phyloP scores from a whole-genome alignment of 2,113 vertebrate species.

The Oreotrochilus melanogaster region DNA sequence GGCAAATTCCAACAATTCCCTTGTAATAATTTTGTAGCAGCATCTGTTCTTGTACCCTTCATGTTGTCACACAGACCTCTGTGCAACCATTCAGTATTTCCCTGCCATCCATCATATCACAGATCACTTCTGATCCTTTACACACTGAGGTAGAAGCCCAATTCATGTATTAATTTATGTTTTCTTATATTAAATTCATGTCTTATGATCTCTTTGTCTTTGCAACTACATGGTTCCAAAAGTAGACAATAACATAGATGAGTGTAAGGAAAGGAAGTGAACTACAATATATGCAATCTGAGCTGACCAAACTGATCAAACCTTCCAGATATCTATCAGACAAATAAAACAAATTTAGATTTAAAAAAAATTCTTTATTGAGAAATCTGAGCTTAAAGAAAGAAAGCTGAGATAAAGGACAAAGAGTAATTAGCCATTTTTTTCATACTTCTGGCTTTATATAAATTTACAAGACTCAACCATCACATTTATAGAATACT shows the following conservation, averaged over 20 bases:
- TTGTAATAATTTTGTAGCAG: no score
- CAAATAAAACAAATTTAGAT: background rate
- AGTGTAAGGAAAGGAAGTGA: background rate
- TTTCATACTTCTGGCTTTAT: background rate
- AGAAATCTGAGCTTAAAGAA: background rate
- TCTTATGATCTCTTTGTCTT: background rate
- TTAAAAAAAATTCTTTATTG: background rate
- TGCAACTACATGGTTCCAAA: background rate
- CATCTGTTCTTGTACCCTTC: no score
- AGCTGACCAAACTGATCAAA: background rate
- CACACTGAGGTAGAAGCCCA: background rate
- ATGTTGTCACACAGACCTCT: no score
- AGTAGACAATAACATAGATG: background rate
- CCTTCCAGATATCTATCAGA: background rate
- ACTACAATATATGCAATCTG: background rate
- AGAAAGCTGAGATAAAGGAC: background rate
- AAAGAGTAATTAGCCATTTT: background rate
- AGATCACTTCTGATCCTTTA: no score
- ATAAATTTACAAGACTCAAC: background rate
- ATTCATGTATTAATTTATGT: background rate
- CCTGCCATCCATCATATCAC: no score
- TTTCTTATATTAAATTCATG: background rate
- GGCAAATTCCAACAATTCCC: no score
- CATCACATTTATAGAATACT: background rate
- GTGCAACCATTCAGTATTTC: no score